Conservation (phyloP, 2,113 vertebrate species). For the Myotis yumanensis region DNA sequence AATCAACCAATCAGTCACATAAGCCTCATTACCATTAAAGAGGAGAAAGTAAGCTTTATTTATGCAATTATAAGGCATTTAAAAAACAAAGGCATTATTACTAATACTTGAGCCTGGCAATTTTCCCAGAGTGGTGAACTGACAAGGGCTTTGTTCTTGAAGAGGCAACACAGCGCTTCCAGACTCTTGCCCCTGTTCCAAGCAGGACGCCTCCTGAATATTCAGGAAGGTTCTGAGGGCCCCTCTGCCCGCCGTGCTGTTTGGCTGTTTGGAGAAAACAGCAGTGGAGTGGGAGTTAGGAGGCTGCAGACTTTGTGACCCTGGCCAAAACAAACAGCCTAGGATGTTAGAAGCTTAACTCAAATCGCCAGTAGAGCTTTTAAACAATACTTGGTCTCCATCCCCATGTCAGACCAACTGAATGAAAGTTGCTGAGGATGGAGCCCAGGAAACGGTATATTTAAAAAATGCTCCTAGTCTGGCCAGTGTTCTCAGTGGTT, state of each 20-base stretch:
- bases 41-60: constrained; percentile 80
- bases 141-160: constrained; percentile 73
- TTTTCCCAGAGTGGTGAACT: constrained; percentile 79
- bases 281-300: not conserved
- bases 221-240: not conserved
- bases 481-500: too few species aligned
- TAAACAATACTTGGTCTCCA: not conserved
- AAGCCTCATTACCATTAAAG: constrained; percentile 79
- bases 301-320: not conserved
- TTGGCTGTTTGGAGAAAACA: not conserved
- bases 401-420: not conserved
- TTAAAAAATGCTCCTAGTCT: not conserved
- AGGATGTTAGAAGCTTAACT: not conserved
- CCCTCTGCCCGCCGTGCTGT: not conserved
- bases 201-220: constrained; percentile 20
- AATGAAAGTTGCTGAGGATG: not conserved
- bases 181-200: constrained; percentile 30
- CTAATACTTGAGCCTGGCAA: constrained; percentile 81
- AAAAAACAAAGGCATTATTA: constrained; percentile 83
- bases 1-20: constrained; percentile 81
- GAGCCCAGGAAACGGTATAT: not conserved
- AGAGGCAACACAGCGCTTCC: constrained; percentile 57
- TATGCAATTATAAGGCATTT: constrained; percentile 81
- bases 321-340: not conserved
- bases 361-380: not conserved